Conservation (phyloP, 2,113 vertebrate species). For the Mesitornis unicolor region DNA sequence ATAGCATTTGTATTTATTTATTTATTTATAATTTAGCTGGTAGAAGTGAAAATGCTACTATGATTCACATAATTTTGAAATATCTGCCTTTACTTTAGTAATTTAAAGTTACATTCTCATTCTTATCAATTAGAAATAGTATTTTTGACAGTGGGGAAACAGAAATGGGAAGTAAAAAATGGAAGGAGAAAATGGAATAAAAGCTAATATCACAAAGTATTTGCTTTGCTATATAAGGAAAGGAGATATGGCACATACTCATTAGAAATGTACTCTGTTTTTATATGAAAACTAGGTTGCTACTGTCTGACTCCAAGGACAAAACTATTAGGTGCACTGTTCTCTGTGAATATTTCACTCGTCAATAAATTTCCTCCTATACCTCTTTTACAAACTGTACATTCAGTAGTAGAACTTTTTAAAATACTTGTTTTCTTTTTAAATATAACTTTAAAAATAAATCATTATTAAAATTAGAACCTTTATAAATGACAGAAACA, state of each 20-base stretch:
- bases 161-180: not conserved
- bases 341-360: not conserved
- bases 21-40: not conserved
- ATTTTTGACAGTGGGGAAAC: not conserved
- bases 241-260: not conserved
- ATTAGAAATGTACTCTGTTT: not conserved
- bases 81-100: not conserved
- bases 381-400: not conserved
- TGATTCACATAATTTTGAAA: not conserved
- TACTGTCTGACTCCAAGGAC: not conserved
- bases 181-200: not conserved
- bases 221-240: not conserved
- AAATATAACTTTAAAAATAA: not conserved
- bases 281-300: not conserved
- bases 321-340: not conserved
- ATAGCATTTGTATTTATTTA: not conserved
- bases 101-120: not conserved
- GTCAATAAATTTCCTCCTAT: not conserved
- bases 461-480: not conserved
- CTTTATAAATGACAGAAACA: not conserved
- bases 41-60: not conserved
- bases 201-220: not conserved
- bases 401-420: not conserved
- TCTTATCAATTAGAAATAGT: not conserved
- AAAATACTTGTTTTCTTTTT: not conserved